Percentiles rank a stretch among this genome's conserved stretches.
These are phyloP conservation scores for Pteruthius melanotis DNA, from an alignment of 2,113 vertebrate genomes.

Conservation along the genomic window DNA sequence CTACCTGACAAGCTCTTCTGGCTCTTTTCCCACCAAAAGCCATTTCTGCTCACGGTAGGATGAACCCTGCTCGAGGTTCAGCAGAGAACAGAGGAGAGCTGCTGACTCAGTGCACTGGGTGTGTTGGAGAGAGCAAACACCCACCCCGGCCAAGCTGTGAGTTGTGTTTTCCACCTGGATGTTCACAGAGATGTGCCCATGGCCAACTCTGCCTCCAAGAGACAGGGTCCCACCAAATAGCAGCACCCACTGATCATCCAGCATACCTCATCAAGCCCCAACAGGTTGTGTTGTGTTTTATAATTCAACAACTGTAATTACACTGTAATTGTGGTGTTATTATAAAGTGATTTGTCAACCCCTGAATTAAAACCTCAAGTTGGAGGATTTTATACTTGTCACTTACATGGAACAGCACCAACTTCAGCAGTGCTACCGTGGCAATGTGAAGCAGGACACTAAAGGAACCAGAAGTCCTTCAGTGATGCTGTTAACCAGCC, in stretches of 20 bases:
- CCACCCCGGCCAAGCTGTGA: background rate
- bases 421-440: background rate
- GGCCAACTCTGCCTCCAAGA: background rate
- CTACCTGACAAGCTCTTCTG: background rate
- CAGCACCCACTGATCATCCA: background rate
- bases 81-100: background rate
- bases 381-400: background rate
- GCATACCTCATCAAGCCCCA: background rate
- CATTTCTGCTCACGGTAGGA: background rate
- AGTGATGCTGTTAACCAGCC: constrained; percentile 38
- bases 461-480: constrained; percentile 33
- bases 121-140: background rate
- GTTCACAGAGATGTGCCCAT: background rate
- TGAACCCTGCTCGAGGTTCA: background rate
- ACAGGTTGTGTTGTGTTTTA: background rate
- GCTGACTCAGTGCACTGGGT: background rate
- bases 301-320: background rate
- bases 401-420: background rate
- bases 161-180: background rate
- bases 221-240: background rate
- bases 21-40: background rate
- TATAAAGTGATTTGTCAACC: background rate
- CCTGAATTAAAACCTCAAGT: background rate
- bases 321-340: background rate
- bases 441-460: background rate